Conservation (phyloP, 2,797 vertebrate species). For the Hippoglossus hippoglossus region DNA sequence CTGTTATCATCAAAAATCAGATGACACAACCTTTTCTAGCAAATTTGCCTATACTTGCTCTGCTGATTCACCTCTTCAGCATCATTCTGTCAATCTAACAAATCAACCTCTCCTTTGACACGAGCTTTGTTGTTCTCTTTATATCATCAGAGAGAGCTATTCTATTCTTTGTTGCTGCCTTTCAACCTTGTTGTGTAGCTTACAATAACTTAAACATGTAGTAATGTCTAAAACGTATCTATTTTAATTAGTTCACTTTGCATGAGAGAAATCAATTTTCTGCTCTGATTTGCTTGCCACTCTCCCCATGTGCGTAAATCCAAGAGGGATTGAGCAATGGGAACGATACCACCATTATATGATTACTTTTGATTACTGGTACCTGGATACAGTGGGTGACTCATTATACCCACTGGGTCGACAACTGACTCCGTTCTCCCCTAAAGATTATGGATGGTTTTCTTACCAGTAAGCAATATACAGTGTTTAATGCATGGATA, state of each 20-base stretch:
- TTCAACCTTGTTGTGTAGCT: background rate
- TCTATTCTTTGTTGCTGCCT: too few relatives aligned
- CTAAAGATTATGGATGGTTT: constrained; percentile 1
- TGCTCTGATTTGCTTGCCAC: background rate
- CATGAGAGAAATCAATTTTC: background rate
- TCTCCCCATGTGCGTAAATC: background rate
- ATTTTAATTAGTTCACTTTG: background rate
- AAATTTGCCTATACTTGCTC: too few relatives aligned
- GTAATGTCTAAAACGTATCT: background rate
- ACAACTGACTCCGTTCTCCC: background rate
- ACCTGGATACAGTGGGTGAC: background rate
- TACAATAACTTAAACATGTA: background rate
- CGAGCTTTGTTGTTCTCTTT: too few relatives aligned
- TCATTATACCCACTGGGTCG: background rate
- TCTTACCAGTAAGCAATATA: constrained; percentile 1
- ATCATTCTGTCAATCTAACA: too few relatives aligned
- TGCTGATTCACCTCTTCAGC: too few relatives aligned
- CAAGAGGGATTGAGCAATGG: background rate
- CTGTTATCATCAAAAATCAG: too few relatives aligned
- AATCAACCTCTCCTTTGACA: too few relatives aligned
- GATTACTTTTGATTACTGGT: constrained; percentile 1
- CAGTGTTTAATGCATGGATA: constrained; percentile 9
- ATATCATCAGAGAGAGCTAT: too few relatives aligned
- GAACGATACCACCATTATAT: background rate
- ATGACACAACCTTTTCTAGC: too few relatives aligned